Conservation (phyloP, 1,140 invertebrate genomes). For the Vanessa atalanta region DNA sequence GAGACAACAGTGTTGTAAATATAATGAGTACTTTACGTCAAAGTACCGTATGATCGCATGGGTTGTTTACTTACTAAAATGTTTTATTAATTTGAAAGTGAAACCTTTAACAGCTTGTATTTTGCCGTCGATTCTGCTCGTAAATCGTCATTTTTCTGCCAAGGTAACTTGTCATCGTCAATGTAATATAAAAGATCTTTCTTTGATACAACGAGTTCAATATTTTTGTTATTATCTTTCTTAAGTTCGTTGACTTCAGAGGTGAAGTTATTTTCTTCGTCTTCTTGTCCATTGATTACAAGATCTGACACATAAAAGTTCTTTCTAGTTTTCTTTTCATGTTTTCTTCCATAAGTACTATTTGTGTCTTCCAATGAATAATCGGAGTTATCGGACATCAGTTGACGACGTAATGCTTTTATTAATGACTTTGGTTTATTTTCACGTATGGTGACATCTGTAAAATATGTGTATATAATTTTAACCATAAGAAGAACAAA, state of each 20-base stretch:
- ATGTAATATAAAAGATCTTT: slow-evolving; percentile 18
- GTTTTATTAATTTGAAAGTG: too few species aligned
- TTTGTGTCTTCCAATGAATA: slow-evolving; percentile 4
- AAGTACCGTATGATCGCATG: too few species aligned
- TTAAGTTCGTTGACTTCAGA: not conserved
- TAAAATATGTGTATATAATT: not conserved
- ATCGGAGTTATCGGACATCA: slow-evolving; percentile 10
- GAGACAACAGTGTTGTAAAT: too few species aligned
- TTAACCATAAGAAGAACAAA: not conserved
- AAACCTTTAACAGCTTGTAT: slow-evolving; percentile 20
- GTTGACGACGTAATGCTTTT: slow-evolving; percentile 7
- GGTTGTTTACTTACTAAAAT: too few species aligned
- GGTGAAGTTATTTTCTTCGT: not conserved
- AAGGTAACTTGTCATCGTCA: slow-evolving; percentile 1
- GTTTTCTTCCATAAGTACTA: not conserved
- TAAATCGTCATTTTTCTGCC: not conserved
- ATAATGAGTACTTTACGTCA: too few species aligned
- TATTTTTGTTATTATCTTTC: not conserved
- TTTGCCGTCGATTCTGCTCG: not conserved
- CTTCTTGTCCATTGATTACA: not conserved
- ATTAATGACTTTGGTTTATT: not conserved
- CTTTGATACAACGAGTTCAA: not conserved
- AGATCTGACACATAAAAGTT: slow-evolving; percentile 4
- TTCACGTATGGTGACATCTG: not conserved
- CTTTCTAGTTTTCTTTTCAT: not conserved